Conservation (phyloP, 2,888 invertebrate species). For the Coleophora deauratella region DNA sequence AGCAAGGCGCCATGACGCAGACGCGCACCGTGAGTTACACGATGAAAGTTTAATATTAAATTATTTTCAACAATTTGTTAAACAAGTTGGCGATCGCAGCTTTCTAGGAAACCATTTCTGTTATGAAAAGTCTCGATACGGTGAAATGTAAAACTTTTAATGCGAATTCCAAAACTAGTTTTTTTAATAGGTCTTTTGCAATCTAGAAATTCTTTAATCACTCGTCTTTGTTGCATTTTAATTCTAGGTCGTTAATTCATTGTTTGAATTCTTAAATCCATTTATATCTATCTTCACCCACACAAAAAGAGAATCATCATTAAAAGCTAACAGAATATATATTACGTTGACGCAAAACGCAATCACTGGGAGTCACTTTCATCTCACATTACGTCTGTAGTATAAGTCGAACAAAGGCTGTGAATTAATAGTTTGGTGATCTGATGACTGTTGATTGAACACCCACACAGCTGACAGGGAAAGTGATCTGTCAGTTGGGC, state of each 20-base stretch:
- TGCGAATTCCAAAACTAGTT: too few relatives aligned
- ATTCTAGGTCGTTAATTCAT: too few relatives aligned
- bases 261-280: too few relatives aligned
- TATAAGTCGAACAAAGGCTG: constrained; percentile 54
- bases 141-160: too few relatives aligned
- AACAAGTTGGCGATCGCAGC: not conserved
- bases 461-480: constrained; percentile 40
- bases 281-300: too few relatives aligned
- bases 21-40: not conserved
- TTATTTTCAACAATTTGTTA: not conserved
- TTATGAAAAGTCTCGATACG: too few relatives aligned
- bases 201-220: too few relatives aligned
- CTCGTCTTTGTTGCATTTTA: too few relatives aligned
- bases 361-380: constrained; percentile 50
- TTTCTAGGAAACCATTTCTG: not conserved
- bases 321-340: constrained; percentile 25
- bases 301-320: constrained; percentile 7
- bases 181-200: too few relatives aligned
- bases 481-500: constrained; percentile 39
- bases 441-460: constrained; percentile 44
- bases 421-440: constrained; percentile 35
- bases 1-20: not conserved
- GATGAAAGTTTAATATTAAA: not conserved
- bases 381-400: constrained; percentile 39
- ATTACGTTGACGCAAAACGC: constrained; percentile 40